Evolutionary conservation across 2,113 vertebrate genomes (phyloP), one percentile per base, ranked within the genome.

Genomic region (Carassius carassius): DNA sequence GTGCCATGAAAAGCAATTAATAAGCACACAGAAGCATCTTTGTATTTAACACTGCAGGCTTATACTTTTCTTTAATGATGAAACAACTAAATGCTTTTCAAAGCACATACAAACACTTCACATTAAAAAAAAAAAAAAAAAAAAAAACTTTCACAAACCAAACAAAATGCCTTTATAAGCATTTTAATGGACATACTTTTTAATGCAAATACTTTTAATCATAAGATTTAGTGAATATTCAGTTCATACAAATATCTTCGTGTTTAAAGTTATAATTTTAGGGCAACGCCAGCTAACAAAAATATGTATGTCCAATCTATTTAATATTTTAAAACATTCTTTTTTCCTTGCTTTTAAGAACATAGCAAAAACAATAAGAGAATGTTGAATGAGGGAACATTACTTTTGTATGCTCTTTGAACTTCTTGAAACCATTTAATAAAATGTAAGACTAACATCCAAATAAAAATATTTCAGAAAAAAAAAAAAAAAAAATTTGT

Each of bases 21-120:
- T 56, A 29, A 37, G 67, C 17, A 69, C 32, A 82, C 41, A 29
- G n/a, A 35, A 72, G 4, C 51, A 44, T 82, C 23, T 37, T 73
- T 62, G 72, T 60, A 58, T 54, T 72, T 74, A 62, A 83, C 23
- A 72, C 41, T 23, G 44, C 25, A 63, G 79, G 21, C n/a, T 83
- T 23, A 44, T 16, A 73, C 29, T 23, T 73, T 23, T 47, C 37
- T 47, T 73, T 23, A 73, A 73, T 47, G 12, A 12, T 70, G 17
- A 70, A 70, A 11, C 67, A 70, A 9, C 16, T 14, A 35, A 35
- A 67, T 67, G 65, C 67, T 70, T 32, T 70, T 70, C 13, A 47
- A 47, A 47, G 21, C 70, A 49, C 13, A 19, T 21, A 41, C 69
- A 70, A 41, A 11, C 7, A 8, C 32, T 73, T 47, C 0, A 73